These are phyloP conservation scores for Tenthredo livida DNA, from an alignment of 2,888 invertebrate species.

Conservation along the genomic window DNA sequence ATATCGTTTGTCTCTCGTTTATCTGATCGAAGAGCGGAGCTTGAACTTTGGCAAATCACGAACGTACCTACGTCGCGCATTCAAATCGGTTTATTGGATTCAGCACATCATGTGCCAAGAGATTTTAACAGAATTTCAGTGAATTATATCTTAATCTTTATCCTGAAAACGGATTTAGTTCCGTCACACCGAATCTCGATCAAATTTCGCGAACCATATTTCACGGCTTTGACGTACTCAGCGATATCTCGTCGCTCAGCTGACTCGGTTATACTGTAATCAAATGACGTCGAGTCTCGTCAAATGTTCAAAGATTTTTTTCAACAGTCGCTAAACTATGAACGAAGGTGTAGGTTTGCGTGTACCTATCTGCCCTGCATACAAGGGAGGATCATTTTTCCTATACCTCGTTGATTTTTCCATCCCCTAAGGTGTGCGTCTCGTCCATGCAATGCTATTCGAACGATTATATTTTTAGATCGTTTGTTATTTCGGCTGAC, in stretches of 20 bases:
- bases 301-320: neutral
- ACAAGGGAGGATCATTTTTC: neutral
- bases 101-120: constrained; percentile 1
- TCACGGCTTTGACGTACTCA: neutral
- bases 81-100: constrained; percentile 17
- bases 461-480: constrained; percentile 26
- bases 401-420: neutral
- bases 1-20: neutral
- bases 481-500: constrained; percentile 44
- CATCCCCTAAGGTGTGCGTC: neutral
- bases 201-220: constrained; percentile 37
- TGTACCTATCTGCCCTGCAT: no score
- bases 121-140: neutral
- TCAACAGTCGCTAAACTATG: neutral
- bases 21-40: neutral
- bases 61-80: neutral
- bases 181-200: neutral
- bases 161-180: constrained; percentile 3
- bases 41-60: neutral
- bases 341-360: no score
- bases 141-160: constrained; percentile 33
- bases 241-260: neutral
- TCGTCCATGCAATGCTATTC: neutral
- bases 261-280: neutral
- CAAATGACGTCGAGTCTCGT: neutral